Conservation (phyloP, 2,113 vertebrate species). For the Zeus faber region DNA sequence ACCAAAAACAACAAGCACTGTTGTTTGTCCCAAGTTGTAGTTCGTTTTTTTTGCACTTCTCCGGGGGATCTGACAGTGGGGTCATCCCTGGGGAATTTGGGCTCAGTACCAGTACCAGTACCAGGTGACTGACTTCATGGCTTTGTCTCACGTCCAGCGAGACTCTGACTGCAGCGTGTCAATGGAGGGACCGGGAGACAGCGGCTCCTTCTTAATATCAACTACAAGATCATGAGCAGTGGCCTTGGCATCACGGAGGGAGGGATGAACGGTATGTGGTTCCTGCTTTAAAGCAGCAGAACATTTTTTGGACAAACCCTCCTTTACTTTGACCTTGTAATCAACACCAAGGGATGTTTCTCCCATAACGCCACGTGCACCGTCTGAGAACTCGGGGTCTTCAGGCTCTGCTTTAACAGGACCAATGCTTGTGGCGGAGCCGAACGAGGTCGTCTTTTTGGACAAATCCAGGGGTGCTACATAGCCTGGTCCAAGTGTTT, state of each 20-base stretch:
- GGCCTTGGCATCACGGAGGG: no score
- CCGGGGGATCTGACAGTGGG: no score
- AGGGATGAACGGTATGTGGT: neutral
- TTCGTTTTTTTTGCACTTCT: no score
- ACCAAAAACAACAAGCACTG: no score
- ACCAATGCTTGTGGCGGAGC: neutral
- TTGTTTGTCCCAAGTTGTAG: no score
- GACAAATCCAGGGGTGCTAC: constrained; percentile 55
- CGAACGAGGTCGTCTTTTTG: constrained; percentile 9
- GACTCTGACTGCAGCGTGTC: neutral
- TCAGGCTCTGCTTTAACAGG: neutral
- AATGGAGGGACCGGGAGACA: neutral
- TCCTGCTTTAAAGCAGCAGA: constrained; percentile 1
- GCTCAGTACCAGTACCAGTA: no score
- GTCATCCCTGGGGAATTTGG: no score
- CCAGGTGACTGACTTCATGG: no score
- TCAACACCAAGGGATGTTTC: neutral
- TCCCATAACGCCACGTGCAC: neutral
- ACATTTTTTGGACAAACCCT: neutral
- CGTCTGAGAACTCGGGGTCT: constrained; percentile 21
- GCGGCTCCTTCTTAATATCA: constrained; percentile 39
- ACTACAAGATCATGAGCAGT: no score
- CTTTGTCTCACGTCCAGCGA: no score
- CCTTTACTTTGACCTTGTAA: neutral
- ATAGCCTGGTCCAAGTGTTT: constrained; percentile 1